Evolutionary conservation across 1,140 invertebrate genomes (phyloP).

Genomic region (Globodera ellingtonae): DNA sequence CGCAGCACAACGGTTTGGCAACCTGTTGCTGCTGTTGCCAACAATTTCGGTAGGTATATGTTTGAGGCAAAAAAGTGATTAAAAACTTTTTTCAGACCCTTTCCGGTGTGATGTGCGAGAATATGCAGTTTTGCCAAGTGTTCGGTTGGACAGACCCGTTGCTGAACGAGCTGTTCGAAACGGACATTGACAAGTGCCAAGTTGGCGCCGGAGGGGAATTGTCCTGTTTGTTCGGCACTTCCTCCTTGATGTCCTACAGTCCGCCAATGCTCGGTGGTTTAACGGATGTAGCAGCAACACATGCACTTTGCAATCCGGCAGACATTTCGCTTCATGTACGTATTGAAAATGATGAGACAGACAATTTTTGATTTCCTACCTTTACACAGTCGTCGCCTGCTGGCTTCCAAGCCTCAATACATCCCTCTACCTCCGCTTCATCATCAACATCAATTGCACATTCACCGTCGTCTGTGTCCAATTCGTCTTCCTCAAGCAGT

Average conservation of each 20-base stretch:
- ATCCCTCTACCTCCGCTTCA: background rate
- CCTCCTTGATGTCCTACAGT: slow-evolving; percentile 16
- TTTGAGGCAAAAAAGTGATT: slow-evolving; percentile 17
- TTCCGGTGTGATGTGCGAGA: slow-evolving; percentile 62
- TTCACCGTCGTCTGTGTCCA: slow-evolving; percentile 19
- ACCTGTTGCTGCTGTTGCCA: slow-evolving; percentile 53
- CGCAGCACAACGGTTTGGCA: slow-evolving; percentile 61
- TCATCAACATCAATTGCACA: background rate
- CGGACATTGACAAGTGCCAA: slow-evolving; percentile 23
- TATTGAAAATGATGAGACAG: slow-evolving; percentile 1
- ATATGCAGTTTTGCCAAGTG: slow-evolving; percentile 65
- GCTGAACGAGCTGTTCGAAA: slow-evolving; percentile 61
- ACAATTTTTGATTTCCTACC: background rate
- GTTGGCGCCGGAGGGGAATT: slow-evolving; percentile 4
- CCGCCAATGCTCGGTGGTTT: slow-evolving; percentile 24
- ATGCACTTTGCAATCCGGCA: slow-evolving; percentile 13
- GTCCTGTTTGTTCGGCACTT: slow-evolving; percentile 8
- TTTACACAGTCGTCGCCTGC: background rate
- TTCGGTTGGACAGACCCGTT: slow-evolving; percentile 60
- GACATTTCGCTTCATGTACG: slow-evolving; percentile 35
- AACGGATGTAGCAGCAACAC: too few species aligned
- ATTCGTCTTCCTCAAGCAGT: background rate
- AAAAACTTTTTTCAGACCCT: slow-evolving; percentile 49
- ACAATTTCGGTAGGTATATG: slow-evolving; percentile 50
- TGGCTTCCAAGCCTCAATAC: background rate